Evolutionary conservation across 2,888 invertebrate genomes (phyloP).

Genomic region (Tipula helvola): DNA sequence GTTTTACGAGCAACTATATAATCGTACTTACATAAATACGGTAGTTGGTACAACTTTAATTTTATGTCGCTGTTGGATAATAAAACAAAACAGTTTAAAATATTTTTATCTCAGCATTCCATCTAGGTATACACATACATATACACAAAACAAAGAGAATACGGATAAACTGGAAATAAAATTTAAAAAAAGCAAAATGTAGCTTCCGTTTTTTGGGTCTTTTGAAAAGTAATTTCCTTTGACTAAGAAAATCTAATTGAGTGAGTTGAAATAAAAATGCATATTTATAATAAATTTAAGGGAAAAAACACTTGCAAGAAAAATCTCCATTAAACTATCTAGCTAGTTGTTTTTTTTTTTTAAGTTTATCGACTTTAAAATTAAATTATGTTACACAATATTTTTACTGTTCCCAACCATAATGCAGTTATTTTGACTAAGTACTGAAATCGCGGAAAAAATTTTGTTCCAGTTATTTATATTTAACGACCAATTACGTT

Average conservation of each 20-base stretch:
- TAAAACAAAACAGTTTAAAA: neutral
- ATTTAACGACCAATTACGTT: no score
- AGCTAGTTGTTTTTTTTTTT: neutral
- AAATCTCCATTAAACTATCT: neutral
- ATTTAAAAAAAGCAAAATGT: conserved; percentile 9
- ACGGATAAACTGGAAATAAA: neutral
- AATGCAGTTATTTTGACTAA: no score
- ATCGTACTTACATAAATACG: neutral
- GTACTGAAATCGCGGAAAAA: no score
- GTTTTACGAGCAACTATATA: neutral
- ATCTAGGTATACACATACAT: no score
- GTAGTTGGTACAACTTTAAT: neutral
- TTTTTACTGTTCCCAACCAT: no score
- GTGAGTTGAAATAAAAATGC: neutral
- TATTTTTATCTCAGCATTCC: neutral
- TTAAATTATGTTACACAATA: neutral
- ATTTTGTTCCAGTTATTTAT: no score
- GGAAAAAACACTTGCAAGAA: neutral
- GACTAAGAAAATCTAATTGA: conserved; percentile 17
- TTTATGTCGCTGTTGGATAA: neutral
- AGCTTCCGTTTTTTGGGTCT: conserved; percentile 10
- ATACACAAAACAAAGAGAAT: neutral
- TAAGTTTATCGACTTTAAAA: neutral
- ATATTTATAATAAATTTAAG: neutral
- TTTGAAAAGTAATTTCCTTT: conserved; percentile 17